A percentile compares a stretch with the other conserved stretches of the same genome.
Conservation (phyloP, 2,888 invertebrate species). For the Luperina testacea region DNA sequence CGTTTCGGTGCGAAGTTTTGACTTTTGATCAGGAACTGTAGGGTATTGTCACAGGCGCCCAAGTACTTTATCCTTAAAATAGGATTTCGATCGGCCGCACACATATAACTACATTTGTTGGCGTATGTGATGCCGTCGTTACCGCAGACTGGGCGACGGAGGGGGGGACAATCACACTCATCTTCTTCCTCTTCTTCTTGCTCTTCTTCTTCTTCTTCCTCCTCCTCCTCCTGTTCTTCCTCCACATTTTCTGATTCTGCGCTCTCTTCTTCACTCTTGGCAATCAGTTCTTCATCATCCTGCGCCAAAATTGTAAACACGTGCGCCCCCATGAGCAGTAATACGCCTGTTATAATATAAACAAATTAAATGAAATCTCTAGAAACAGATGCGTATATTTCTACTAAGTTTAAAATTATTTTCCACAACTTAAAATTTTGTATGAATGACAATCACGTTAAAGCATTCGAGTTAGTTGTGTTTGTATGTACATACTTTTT, state of each 20-base stretch:
- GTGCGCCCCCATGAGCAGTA: constrained; percentile 28
- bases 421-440: background rate
- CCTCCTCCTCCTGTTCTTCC: background rate
- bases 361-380: background rate
- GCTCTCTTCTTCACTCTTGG: background rate
- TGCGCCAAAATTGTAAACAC: constrained; percentile 20
- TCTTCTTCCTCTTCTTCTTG: background rate
- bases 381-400: background rate
- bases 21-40: background rate
- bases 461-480: constrained; percentile 5
- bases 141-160: constrained; percentile 25
- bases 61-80: constrained; percentile 12
- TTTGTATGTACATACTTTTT: background rate
- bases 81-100: constrained; percentile 56
- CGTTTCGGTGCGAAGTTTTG: background rate
- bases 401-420: background rate
- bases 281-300: background rate
- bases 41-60: constrained; percentile 9
- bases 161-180: constrained; percentile 1
- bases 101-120: constrained; percentile 70
- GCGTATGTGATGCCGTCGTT: constrained; percentile 68
- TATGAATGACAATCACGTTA: background rate
- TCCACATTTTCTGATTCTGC: background rate
- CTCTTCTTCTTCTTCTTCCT: background rate
- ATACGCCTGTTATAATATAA: constrained; percentile 26